Evolutionary conservation across 2,888 invertebrate species (phyloP).

Genomic region (Nephrotoma guestfalica): DNA sequence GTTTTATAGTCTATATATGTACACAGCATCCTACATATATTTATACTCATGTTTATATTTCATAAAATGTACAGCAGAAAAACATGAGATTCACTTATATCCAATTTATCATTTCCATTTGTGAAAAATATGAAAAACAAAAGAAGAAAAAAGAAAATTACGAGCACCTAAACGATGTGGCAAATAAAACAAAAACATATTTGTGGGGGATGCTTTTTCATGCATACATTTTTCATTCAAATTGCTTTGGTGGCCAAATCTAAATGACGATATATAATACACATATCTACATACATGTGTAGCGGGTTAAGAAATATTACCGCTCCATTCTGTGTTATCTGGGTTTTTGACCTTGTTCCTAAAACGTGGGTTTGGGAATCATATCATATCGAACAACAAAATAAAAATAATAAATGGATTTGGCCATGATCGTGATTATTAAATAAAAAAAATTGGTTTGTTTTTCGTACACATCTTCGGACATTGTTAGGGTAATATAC

Average conservation of each 20-base stretch:
- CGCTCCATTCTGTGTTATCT: background rate
- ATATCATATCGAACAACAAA: background rate
- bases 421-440: background rate
- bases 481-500: background rate
- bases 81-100: background rate
- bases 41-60: background rate
- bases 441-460: background rate
- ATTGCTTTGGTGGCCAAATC: background rate
- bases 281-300: background rate
- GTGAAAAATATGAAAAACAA: background rate
- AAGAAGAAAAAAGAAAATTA: background rate
- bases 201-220: background rate
- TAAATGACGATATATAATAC: background rate
- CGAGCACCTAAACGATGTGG: background rate
- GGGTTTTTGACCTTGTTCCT: background rate
- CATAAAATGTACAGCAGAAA: background rate
- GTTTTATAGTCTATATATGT: background rate
- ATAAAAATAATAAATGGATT: background rate
- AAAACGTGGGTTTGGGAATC: background rate
- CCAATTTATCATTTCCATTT: background rate
- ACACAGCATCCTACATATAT: background rate
- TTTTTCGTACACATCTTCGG: background rate
- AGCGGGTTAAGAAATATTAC: background rate
- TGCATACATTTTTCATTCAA: background rate
- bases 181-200: background rate